Evolutionary conservation across 2,797 vertebrate species (phyloP).

Genomic region (Helostoma temminkii): DNA sequence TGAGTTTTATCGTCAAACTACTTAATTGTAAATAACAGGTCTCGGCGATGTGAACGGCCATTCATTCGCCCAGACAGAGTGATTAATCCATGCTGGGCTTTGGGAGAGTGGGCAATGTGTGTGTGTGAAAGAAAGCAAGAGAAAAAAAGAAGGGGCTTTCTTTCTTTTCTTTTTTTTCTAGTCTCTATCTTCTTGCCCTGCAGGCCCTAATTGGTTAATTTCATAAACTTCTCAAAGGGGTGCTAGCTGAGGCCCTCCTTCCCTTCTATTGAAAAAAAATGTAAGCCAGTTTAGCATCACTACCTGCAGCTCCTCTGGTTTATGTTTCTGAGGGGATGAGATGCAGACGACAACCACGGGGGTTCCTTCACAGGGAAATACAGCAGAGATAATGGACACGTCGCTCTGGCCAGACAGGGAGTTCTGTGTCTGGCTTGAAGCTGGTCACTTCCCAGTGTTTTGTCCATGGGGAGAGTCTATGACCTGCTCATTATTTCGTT

Average conservation of each 20-base stretch:
- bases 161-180: conserved; percentile 64
- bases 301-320: conserved; percentile 68
- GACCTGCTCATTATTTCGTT: conserved; percentile 64
- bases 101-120: conserved; percentile 58
- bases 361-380: conserved; percentile 51
- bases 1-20: conserved; percentile 83
- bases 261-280: conserved; percentile 21
- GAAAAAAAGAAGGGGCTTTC: conserved; percentile 65
- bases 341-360: conserved; percentile 47
- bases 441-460: conserved; percentile 74
- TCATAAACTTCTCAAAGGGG: conserved; percentile 79
- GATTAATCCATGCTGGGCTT: conserved; percentile 83
- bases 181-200: conserved; percentile 66
- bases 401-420: conserved; percentile 28
- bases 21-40: conserved; percentile 83
- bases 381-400: conserved; percentile 59
- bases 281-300: conserved; percentile 44
- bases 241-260: conserved; percentile 46
- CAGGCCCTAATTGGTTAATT: conserved; percentile 84
- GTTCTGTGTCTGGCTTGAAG: conserved; percentile 25
- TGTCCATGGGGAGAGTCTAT: conserved; percentile 55
- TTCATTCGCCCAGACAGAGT: conserved; percentile 83
- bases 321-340: conserved; percentile 50
- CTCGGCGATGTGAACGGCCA: conserved; percentile 77
- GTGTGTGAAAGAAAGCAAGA: conserved; percentile 37